Conservation (phyloP, 2,113 vertebrate species). For the Paramormyrops kingsleyae region DNA sequence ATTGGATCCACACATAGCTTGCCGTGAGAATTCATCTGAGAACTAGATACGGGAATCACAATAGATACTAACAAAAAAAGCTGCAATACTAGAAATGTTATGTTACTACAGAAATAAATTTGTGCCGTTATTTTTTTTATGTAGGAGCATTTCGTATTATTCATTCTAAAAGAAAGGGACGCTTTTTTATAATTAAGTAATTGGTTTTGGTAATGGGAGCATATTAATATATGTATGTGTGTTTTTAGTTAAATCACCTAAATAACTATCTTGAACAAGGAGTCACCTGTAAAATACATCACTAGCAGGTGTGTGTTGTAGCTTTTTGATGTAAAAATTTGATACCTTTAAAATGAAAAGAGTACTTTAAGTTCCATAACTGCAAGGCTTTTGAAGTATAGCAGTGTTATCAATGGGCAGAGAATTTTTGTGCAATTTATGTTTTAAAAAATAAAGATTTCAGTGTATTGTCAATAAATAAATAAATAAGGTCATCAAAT, state of each 20-base stretch:
- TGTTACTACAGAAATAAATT: not conserved
- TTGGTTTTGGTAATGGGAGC: not conserved
- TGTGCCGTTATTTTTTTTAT: not conserved
- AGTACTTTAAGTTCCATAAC: not conserved
- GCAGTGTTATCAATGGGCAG: not conserved
- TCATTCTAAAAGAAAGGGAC: not conserved
- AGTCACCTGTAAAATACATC: not conserved
- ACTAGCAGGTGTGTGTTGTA: not conserved
- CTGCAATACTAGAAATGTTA: not conserved
- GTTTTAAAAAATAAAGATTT: not conserved
- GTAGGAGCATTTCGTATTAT: not conserved
- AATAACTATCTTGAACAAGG: not conserved
- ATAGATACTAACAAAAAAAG: not conserved
- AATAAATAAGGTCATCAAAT: too few species aligned
- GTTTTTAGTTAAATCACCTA: not conserved
- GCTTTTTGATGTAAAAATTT: not conserved
- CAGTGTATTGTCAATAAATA: not conserved
- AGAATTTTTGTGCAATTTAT: not conserved
- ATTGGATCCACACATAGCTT: not conserved
- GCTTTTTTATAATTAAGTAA: not conserved
- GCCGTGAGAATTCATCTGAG: not conserved
- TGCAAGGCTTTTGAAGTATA: not conserved
- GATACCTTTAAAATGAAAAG: not conserved
- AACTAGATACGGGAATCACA: not conserved
- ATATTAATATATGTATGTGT: not conserved